These are phyloP conservation scores for Enoplosus armatus DNA, from an alignment of 2,797 vertebrate genomes.

Conservation along the genomic window DNA sequence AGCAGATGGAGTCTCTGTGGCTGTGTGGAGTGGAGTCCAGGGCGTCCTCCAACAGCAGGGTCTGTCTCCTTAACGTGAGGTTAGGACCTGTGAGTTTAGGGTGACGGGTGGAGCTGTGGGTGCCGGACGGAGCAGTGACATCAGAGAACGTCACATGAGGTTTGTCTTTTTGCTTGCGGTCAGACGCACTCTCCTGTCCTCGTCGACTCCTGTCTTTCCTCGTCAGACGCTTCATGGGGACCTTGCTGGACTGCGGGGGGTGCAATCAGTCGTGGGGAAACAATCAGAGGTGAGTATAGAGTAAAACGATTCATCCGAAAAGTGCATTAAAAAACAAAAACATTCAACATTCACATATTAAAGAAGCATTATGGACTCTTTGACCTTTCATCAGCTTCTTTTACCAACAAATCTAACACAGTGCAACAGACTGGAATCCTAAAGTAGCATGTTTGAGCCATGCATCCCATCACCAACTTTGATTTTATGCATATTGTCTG, in stretches of 20 bases:
- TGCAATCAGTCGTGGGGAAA: not conserved
- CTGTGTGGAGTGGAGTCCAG: constrained; percentile 21
- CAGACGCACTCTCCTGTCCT: constrained; percentile 38
- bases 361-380: not conserved
- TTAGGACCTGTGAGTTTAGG: constrained; percentile 48
- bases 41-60: constrained; percentile 70
- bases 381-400: not conserved
- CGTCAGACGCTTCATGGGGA: constrained; percentile 64
- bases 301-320: not conserved
- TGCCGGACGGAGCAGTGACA: constrained; percentile 31
- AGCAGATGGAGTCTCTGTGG: constrained; percentile 51
- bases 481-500: not conserved
- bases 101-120: constrained; percentile 34
- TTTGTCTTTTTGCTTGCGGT: constrained; percentile 41
- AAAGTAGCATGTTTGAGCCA: not conserved
- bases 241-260: constrained; percentile 72
- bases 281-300: constrained; percentile 12
- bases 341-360: not conserved
- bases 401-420: not conserved
- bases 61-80: constrained; percentile 64
- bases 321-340: not conserved
- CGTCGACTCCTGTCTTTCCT: constrained; percentile 68
- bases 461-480: not conserved
- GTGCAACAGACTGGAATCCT: not conserved
- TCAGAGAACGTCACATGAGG: constrained; percentile 41